Percentiles rank a stretch among this genome's conserved stretches.
phyloP scores from a whole-genome alignment of 1,140 invertebrate genomes.

The Lanistes nyassanus region DNA sequence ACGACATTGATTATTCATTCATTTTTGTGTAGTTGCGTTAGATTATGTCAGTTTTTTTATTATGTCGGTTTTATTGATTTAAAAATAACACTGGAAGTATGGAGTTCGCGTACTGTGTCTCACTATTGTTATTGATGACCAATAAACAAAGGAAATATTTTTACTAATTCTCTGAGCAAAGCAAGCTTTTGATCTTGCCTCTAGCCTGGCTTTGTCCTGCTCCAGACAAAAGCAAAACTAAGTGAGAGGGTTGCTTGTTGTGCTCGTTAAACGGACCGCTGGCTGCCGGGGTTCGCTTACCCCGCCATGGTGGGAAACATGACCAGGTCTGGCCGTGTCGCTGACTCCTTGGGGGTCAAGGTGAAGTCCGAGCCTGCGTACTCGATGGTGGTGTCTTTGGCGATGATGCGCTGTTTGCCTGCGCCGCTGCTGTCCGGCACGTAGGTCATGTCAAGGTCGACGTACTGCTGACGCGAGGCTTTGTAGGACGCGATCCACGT shows the following conservation, averaged over 20 bases:
- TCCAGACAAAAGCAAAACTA: background rate
- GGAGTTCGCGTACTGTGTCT: background rate
- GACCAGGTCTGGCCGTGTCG: slow-evolving; percentile 36
- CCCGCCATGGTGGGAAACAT: slow-evolving; percentile 52
- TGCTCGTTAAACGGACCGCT: background rate
- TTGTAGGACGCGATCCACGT: slow-evolving; percentile 31
- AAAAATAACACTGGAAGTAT: no score
- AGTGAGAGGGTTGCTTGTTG: background rate
- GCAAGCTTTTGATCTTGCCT: background rate
- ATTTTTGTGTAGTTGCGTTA: no score
- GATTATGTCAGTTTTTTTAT: no score
- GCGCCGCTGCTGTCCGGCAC: slow-evolving; percentile 38
- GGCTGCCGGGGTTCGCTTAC: slow-evolving; percentile 28
- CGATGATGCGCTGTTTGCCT: slow-evolving; percentile 35
- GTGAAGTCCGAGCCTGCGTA: slow-evolving; percentile 47
- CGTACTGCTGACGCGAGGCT: slow-evolving; percentile 18
- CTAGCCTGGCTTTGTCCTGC: no score
- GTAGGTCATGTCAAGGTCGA: slow-evolving; percentile 38
- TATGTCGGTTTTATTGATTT: no score
- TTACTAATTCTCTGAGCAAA: background rate
- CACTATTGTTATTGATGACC: background rate
- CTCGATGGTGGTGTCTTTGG: slow-evolving; percentile 27
- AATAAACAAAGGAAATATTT: background rate
- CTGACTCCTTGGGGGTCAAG: slow-evolving; percentile 20
- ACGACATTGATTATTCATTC: no score